These are phyloP conservation scores for Myotis findleyi DNA, from an alignment of 2,797 vertebrate species.

Conservation along the genomic window DNA sequence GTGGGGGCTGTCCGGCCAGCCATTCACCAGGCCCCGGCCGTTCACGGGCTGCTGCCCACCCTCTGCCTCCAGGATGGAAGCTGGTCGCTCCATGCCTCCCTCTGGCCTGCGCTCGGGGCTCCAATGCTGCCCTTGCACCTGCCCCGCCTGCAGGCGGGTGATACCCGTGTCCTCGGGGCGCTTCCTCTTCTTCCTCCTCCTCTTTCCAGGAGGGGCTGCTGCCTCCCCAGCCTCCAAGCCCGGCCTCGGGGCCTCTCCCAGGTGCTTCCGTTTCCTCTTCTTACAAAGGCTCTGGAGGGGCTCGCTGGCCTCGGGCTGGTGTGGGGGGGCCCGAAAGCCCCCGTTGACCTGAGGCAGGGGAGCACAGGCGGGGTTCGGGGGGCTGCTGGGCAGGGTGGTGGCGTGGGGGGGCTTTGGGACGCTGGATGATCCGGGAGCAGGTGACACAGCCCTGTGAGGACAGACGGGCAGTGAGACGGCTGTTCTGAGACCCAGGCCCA, in stretches of 20 bases:
- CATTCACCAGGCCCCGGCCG: background rate
- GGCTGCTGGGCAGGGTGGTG: slow-evolving; percentile 12
- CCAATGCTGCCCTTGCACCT: rapidly evolving
- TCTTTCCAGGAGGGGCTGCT: background rate
- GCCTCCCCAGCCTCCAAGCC: rapidly evolving
- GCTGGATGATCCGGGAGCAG: slow-evolving; percentile 77
- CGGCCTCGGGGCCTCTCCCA: rapidly evolving
- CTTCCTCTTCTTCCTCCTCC: slow-evolving; percentile 74
- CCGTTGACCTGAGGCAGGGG: slow-evolving; percentile 65
- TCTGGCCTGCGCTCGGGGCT: rapidly evolving
- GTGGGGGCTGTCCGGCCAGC: slow-evolving; percentile 58
- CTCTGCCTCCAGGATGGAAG: background rate
- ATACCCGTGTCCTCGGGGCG: rapidly evolving
- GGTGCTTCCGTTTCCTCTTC: slow-evolving; percentile 71
- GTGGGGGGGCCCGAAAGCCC: background rate
- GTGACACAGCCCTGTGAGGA: slow-evolving; percentile 86
- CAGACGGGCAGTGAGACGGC: slow-evolving; percentile 11
- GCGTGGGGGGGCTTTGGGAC: slow-evolving; percentile 43
- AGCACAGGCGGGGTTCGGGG: background rate
- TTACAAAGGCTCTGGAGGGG: background rate
- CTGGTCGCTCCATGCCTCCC: background rate
- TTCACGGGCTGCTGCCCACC: background rate
- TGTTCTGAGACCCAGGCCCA: rapidly evolving
- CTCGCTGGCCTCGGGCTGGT: background rate
- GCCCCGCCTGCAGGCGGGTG: background rate